Evolutionary conservation across 2,888 invertebrate species (phyloP).

Genomic region (Nemapogon koenigi): DNA sequence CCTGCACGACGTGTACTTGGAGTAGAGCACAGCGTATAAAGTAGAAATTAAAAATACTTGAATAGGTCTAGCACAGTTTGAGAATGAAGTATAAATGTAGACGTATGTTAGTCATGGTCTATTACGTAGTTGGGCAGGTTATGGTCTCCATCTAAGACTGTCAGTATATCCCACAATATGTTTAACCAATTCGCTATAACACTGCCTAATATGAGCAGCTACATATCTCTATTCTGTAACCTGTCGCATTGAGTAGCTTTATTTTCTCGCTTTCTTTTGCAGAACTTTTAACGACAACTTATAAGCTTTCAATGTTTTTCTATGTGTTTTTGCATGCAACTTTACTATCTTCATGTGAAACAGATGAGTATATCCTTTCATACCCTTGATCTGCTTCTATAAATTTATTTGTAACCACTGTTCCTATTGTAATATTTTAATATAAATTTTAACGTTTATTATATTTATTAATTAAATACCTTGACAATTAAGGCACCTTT

Average conservation of each 20-base stretch:
- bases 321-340: conserved; percentile 8
- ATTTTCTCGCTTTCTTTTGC: conserved; percentile 28
- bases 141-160: conserved; percentile 1
- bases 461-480: conserved; percentile 11
- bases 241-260: conserved; percentile 23
- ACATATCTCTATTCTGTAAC: conserved; percentile 28
- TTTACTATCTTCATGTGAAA: conserved; percentile 6
- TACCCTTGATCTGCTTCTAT: too few species aligned
- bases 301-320: conserved; percentile 10
- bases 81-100: too few species aligned
- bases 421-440: conserved; percentile 9
- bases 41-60: too few species aligned
- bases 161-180: conserved; percentile 7
- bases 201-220: conserved; percentile 55
- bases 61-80: too few species aligned
- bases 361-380: too few species aligned
- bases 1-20: conserved; percentile 6
- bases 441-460: conserved; percentile 8
- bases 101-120: neutral
- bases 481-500: too few species aligned
- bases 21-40: too few species aligned
- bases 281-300: conserved; percentile 24
- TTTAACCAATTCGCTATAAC: conserved; percentile 50
- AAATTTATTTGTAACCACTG: too few species aligned
- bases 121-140: neutral